Evolutionary conservation across 2,113 vertebrate genomes (phyloP).

Genomic region (Sturnira hondurensis): DNA sequence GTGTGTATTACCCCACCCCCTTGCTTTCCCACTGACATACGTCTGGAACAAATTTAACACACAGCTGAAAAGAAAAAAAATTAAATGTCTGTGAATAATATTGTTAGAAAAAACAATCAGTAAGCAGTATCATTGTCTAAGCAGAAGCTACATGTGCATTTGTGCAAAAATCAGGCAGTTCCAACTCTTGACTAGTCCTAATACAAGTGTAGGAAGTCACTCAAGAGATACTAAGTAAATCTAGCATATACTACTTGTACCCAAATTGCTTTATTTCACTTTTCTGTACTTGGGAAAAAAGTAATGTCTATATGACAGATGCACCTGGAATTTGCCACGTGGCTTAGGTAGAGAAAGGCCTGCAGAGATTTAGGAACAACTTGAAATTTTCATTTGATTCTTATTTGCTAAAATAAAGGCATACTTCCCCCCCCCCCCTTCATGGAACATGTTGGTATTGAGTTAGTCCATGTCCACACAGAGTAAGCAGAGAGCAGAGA

Average conservation of each 20-base stretch:
- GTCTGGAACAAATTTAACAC: conserved; percentile 15
- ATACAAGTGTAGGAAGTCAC: conserved; percentile 61
- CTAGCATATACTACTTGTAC: conserved; percentile 74
- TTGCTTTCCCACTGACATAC: background rate
- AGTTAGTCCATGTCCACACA: background rate
- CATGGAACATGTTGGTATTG: conserved; percentile 38
- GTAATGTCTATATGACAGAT: conserved; percentile 77
- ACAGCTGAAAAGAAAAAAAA: background rate
- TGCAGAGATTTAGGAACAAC: background rate
- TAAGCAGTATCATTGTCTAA: background rate
- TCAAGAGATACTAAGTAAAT: conserved; percentile 74
- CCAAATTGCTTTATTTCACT: conserved; percentile 81
- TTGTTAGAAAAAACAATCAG: conserved; percentile 38
- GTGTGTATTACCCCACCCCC: background rate
- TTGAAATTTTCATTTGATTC: conserved; percentile 61
- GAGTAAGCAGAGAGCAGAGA: background rate
- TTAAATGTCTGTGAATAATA: background rate
- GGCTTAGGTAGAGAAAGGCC: background rate
- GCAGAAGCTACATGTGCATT: background rate
- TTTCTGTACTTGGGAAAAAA: conserved; percentile 76
- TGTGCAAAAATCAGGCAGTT: conserved; percentile 52
- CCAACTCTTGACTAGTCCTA: conserved; percentile 76
- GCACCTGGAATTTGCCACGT: conserved; percentile 63
- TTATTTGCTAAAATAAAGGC: conserved; percentile 48
- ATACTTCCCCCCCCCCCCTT: background rate